Evolutionary conservation across 2,113 vertebrate genomes (phyloP).

Genomic region (Phalacrocorax carbo): DNA sequence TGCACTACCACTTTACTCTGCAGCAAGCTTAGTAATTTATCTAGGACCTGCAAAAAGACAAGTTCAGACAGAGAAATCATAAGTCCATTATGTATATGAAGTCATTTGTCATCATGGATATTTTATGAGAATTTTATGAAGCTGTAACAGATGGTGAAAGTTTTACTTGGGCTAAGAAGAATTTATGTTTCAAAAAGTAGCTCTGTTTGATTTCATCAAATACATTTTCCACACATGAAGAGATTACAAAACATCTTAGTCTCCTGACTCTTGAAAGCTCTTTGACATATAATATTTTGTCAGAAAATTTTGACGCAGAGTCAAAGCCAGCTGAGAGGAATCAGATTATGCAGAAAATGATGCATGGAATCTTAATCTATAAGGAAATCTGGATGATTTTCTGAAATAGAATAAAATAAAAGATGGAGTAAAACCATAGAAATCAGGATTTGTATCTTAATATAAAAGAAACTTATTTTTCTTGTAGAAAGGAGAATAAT

Average conservation of each 20-base stretch:
- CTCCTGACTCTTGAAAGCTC: background rate
- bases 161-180: slow-evolving; percentile 29
- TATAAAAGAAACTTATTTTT: background rate
- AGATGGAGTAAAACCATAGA: background rate
- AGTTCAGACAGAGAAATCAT: background rate
- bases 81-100: background rate
- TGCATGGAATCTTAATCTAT: background rate
- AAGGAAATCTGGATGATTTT: background rate
- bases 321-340: slow-evolving; percentile 8
- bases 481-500: background rate
- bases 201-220: background rate
- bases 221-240: background rate
- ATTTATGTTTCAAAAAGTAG: background rate
- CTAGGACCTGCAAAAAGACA: background rate
- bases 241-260: background rate
- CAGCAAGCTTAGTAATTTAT: background rate
- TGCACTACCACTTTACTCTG: background rate
- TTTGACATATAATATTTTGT: slow-evolving; percentile 4
- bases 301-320: background rate
- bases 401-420: slow-evolving; percentile 25
- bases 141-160: slow-evolving; percentile 26
- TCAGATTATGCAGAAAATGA: background rate
- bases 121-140: slow-evolving; percentile 35
- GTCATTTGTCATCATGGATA: slow-evolving; percentile 1
- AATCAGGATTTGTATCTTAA: slow-evolving; percentile 27